Evolutionary conservation across 2,888 invertebrate species (phyloP).

Genomic region (Agrochola lychnidis): DNA sequence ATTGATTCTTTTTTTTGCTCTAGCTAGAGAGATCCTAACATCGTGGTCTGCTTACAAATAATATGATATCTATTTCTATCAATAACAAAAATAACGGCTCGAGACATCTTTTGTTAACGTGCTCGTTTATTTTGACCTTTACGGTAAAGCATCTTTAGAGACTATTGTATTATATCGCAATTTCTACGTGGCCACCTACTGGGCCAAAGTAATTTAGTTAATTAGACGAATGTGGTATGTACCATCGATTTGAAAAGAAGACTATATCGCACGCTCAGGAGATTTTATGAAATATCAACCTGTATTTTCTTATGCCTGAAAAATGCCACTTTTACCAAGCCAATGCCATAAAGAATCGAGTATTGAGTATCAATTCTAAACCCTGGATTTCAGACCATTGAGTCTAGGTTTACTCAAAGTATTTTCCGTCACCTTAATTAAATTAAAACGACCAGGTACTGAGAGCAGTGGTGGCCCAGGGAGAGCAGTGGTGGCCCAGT

Average conservation of each 20-base stretch:
- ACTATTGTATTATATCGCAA: conserved; percentile 9
- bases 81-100: conserved; percentile 29
- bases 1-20: conserved; percentile 39
- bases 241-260: not conserved
- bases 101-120: conserved; percentile 43
- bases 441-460: too few relatives aligned
- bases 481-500: too few relatives aligned
- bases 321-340: not conserved
- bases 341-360: not conserved
- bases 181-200: not conserved
- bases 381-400: not conserved
- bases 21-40: conserved; percentile 12
- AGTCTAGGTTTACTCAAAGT: too few relatives aligned
- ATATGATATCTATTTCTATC: conserved; percentile 44
- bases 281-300: not conserved
- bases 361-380: not conserved
- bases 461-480: too few relatives aligned
- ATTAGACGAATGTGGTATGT: not conserved
- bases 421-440: not conserved
- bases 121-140: conserved; percentile 32
- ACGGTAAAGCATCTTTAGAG: not conserved
- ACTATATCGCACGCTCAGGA: not conserved
- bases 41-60: conserved; percentile 55
- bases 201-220: not conserved
- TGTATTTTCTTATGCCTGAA: not conserved